Base-by-base conservation (phyloP, 64 coral and sea anemone species). In the Montipora efflorescens region DNA sequence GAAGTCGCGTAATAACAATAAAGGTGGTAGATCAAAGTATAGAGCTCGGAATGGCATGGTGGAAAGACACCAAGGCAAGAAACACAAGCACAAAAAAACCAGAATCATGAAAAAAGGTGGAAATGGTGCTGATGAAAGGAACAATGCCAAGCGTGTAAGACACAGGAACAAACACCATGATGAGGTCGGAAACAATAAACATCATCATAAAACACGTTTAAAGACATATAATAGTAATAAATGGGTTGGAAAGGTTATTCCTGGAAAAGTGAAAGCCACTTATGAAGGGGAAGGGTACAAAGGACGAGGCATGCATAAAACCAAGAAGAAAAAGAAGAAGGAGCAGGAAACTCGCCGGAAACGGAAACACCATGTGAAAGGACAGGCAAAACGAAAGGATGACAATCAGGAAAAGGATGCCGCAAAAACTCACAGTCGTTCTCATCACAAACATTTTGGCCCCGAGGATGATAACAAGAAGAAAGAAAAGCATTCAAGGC, bases 191-290 rank as follows among this genome's bases (percentile, higher is more conserved):
- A 15, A 14, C 82, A 72, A 50, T 36, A 36, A 36, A 36, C 62
- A 46, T 46, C 67, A 47, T 19, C 64, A 86, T 72, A 51, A 86
- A 49, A 72, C 22, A 15, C 57, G 45, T 15, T 6, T 3, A 13
- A 49, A 50, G 76, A 78, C 11, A 8, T 82, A 82, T 45, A 51
- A 82, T 18, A 44, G 23, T 46, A 82, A 82, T 45, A 13, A 64
- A 4, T 82, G 80, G 80, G 23, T 6, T 5, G 80, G 80, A 2
- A 82, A 82, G 21, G 45, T 82, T 20, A 82, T 82, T 64, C 80
- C 80, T 64, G 80, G 80, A 1, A 66, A 82, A 66, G 80, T 82
- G 23, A 82, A 64, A 16, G 5, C 45, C 43, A 66, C 25, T 66
- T 82, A 64, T 7, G 57, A 82, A 5, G 25, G 21, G 3, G 20